Evolutionary conservation across 2,113 vertebrate species (phyloP).

Genomic region (Neofelis nebulosa): DNA sequence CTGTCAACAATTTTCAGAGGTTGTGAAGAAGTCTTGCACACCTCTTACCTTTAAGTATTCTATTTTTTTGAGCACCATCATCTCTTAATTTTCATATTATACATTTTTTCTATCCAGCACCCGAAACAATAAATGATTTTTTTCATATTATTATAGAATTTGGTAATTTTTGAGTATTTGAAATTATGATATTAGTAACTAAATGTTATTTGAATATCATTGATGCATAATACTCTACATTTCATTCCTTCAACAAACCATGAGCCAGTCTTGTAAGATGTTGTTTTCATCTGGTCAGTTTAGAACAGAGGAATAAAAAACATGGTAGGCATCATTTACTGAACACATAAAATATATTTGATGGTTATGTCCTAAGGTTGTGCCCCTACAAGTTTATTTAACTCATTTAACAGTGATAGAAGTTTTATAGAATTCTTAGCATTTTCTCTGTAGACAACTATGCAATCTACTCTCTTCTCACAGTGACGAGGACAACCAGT

Average conservation of each 20-base stretch:
- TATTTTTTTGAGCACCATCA: neutral
- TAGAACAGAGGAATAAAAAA: neutral
- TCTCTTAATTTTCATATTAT: neutral
- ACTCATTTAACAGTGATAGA: neutral
- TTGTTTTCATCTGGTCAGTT: neutral
- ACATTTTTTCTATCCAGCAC: neutral
- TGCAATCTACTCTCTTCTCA: neutral
- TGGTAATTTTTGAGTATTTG: neutral
- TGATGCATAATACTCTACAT: neutral
- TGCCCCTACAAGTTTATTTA: neutral
- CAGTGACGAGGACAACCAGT: neutral
- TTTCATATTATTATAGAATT: neutral
- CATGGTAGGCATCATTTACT: neutral
- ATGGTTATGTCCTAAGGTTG: neutral
- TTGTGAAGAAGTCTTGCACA: neutral
- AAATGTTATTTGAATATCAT: neutral
- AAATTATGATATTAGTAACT: neutral
- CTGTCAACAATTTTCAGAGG: neutral
- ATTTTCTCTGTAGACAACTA: neutral
- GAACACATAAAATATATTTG: neutral
- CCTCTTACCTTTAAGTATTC: neutral
- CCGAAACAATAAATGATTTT: neutral
- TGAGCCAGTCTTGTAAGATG: neutral
- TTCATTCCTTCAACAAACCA: neutral
- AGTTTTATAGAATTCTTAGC: neutral